Percentiles rank a stretch among this genome's conserved stretches.
Evolutionary conservation across 1,140 invertebrate genomes (phyloP).

Genomic region (Drosophila paulistorum): DNA sequence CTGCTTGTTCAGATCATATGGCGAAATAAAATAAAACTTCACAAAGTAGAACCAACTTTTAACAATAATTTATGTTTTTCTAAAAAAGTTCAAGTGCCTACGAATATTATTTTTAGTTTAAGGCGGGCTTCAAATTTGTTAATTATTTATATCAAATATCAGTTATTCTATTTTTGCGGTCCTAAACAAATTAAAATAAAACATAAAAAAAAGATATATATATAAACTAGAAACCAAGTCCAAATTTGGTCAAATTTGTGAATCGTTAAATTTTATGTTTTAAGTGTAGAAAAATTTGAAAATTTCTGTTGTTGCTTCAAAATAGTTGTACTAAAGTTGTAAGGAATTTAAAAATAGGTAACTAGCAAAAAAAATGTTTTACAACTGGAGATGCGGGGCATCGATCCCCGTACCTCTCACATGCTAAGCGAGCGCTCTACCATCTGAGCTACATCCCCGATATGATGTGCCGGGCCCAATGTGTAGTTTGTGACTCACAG

Average conservation of each 20-base stretch:
- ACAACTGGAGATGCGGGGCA: constrained; percentile 86
- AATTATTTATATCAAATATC: no score
- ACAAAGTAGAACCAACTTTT: constrained; percentile 46
- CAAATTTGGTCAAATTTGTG: no score
- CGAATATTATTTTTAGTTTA: no score
- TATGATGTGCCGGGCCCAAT: not conserved
- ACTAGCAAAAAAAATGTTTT: not conserved
- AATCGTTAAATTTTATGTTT: no score
- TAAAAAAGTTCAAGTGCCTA: not conserved
- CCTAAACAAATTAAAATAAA: no score
- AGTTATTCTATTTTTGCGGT: no score
- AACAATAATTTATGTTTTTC: constrained; percentile 60
- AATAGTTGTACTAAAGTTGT: no score
- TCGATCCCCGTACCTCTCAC: constrained; percentile 92
- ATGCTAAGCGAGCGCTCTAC: constrained; percentile 94
- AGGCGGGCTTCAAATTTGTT: no score
- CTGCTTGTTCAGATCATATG: constrained; percentile 28
- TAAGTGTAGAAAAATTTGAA: no score
- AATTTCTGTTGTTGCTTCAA: no score
- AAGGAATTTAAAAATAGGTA: not conserved
- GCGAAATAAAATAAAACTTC: constrained; percentile 53
- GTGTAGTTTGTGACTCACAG: not conserved
- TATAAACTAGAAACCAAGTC: no score
- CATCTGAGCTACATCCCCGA: constrained; percentile 88
- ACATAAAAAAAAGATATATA: no score